Evolutionary conservation across 2,888 invertebrate genomes (phyloP), one percentile per base, ranked within the genome.

Genomic region (Mactromeris polynyma): DNA sequence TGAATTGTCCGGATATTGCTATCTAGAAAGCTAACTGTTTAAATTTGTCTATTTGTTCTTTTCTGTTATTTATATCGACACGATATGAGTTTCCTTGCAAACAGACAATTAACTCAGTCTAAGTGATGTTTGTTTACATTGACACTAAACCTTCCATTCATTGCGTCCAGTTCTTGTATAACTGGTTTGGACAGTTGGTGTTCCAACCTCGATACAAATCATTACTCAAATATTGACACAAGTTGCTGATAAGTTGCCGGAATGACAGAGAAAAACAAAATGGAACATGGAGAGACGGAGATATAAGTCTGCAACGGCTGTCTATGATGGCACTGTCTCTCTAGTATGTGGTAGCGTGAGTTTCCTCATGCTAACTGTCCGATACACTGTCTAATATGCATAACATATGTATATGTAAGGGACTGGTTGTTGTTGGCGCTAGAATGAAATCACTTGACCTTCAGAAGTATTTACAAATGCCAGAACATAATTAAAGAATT

Each of bases 191-290:
- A 33, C 73, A 73, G 36, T 73, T 17, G 73, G 26, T 73, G 36
- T 73, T 3, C 36, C 33, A 36, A 36, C 14, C 33, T 73, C 7
- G 58, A 64, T 26, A 33, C 9, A 11, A 73, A 73, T 73, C 73
- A 73, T 36, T 73, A 36, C 36, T 73, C 73, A 73, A 73, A 73
- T 73, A 73, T 73, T 73, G 31, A 73, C 73, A 33, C 6, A 73
- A 73, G 17, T 26, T 3, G 4, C 26, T 64, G n/a, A 64, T 64
- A 64, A 64, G 58, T 64, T 64, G 58, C 1, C 0, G n/a, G 1
- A 26, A 26, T 64, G 26, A 26, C n/a, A 26, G 6, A 58, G 26
- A 26, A 64, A 26, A 64, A 64, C 58, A 26, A 64, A 64, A 64
- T 9, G 46, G 6, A 64, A 2, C 58, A 26, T 4, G 6, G 19